Evolutionary conservation across 2,888 invertebrate species (phyloP), one percentile per base, ranked within the genome.

Genomic region (Eumerus sabulonum): DNA sequence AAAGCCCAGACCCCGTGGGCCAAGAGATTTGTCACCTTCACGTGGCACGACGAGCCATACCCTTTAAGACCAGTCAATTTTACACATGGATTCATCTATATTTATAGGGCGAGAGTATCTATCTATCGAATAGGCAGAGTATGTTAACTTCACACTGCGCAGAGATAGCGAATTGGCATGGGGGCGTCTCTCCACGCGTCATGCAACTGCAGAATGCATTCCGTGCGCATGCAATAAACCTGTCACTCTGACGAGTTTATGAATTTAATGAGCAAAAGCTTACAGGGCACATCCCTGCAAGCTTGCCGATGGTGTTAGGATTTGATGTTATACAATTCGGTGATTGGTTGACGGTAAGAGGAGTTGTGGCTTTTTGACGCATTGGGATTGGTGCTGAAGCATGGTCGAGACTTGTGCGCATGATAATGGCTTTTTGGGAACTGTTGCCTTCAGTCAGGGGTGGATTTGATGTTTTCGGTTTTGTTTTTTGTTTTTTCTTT

Each of bases 321-420:
- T 70, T 82, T 82, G 84, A 83, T 84, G 85, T 84, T 85, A 50
- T 83, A 70, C 85, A 86, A 84, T 1, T 17, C 17, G 9, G 1
- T 27, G 81, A 86, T 86, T 86, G 85, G 85, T 5, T 17, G 9
- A 7, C 0, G 9, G 16, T 9, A 18, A 1, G 0, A 47, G 18
- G 53, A 50, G 36, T 35, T 71, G 47, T 71, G 83, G 82, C 83
- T 82, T 74, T 85, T 82, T 42, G 82, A 42, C 1, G 4, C 1
- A 3, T 4, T n/a, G 19, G 64, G 83, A 87, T 87, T 88, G 87
- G 88, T 68, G 68, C 62, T 4, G 17, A 5, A 0, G 9, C 5
- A 1, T 82, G 84, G 84, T 85, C 86, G 85, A 83, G 84, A 67
- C 82, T 62, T 72, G 73, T 82, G 82, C 82, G 84, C 82, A 79